Percentiles rank a stretch among this genome's conserved stretches.
These are phyloP conservation scores for Limnothrissa miodon DNA, from an alignment of 2,113 vertebrate genomes.

Conservation along the genomic window DNA sequence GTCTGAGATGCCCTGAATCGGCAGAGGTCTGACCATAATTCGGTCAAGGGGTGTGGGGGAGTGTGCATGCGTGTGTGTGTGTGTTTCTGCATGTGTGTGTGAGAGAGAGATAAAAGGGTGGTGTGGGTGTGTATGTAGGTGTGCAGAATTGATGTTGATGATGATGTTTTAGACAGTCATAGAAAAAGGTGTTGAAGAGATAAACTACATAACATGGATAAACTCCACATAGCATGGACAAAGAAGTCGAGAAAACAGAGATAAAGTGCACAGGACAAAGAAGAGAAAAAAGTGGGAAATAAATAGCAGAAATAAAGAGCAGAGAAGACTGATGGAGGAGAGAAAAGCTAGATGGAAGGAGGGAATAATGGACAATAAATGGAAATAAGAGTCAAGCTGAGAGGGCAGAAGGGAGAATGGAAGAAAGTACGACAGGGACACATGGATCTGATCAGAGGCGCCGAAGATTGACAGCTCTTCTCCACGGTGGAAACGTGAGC, in stretches of 20 bases:
- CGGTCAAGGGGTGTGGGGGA: conserved; percentile 5
- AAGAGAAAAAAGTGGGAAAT: background rate
- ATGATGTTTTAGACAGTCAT: no score
- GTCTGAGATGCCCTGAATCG: conserved; percentile 20
- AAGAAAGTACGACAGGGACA: background rate
- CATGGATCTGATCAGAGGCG: conserved; percentile 5
- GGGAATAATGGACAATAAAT: background rate
- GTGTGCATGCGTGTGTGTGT: background rate
- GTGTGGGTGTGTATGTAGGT: no score
- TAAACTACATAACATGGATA: no score
- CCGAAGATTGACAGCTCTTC: background rate
- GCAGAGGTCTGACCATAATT: conserved; percentile 43
- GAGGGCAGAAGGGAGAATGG: background rate
- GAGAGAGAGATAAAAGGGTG: no score
- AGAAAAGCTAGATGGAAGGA: background rate
- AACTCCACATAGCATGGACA: no score
- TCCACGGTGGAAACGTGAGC: background rate
- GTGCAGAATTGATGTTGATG: no score
- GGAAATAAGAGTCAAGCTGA: background rate
- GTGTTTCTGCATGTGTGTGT: background rate
- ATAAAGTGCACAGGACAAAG: background rate
- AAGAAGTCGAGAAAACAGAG: background rate
- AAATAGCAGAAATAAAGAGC: background rate
- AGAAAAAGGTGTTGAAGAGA: no score
- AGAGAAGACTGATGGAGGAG: background rate